Evolutionary conservation across 2,888 invertebrate genomes (phyloP).

Genomic region (Mythimna vitellina): DNA sequence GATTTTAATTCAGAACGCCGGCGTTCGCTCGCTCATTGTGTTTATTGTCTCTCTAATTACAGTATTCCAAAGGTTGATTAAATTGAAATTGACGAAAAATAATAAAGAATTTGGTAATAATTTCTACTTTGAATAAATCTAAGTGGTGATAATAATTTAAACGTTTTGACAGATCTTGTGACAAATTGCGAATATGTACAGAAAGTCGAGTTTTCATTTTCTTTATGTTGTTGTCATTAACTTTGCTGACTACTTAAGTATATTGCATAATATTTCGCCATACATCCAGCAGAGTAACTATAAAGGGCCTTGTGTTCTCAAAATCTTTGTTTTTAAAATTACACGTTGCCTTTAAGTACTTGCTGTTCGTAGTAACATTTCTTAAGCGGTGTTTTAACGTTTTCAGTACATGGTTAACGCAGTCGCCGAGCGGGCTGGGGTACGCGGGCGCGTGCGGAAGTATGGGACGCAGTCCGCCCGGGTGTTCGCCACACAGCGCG

Average conservation of each 20-base stretch:
- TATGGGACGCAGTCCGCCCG: conserved; percentile 83
- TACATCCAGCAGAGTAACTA: neutral
- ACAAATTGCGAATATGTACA: no score
- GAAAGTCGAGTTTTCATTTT: no score
- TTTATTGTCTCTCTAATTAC: no score
- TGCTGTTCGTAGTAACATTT: conserved; percentile 28
- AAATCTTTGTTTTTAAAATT: conserved; percentile 50
- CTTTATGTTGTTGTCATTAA: no score
- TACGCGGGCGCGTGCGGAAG: conserved; percentile 80
- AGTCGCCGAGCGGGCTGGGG: conserved; percentile 78
- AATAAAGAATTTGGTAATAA: no score
- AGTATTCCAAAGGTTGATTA: no score
- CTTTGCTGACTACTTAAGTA: neutral
- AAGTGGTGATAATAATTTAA: no score
- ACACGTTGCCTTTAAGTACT: conserved; percentile 34
- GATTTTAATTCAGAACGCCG: no score
- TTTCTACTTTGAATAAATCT: no score
- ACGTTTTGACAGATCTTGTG: no score
- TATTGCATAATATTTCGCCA: neutral
- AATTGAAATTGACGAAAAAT: no score
- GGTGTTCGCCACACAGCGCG: conserved; percentile 81
- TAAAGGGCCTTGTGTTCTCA: conserved; percentile 9
- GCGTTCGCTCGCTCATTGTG: no score
- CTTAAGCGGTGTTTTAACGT: conserved; percentile 51
- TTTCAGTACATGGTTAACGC: conserved; percentile 84